These are phyloP conservation scores for Cyrtorhinus lividipennis DNA, from an alignment of 1,140 invertebrate species.

Conservation along the genomic window DNA sequence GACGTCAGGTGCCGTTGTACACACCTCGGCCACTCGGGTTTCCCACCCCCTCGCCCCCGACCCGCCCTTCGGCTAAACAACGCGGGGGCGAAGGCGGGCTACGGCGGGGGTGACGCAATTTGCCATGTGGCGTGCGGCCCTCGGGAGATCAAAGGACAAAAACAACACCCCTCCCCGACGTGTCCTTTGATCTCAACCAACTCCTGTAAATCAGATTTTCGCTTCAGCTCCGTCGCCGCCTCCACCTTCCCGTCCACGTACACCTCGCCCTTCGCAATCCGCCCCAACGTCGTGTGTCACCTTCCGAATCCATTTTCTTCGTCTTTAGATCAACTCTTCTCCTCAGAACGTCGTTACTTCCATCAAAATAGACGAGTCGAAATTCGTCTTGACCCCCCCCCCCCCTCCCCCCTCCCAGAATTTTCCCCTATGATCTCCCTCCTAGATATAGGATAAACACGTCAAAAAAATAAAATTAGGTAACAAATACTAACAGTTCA, in stretches of 20 bases:
- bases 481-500: too few relatives aligned
- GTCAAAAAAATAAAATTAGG: too few relatives aligned
- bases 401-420: too few relatives aligned
- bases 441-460: too few relatives aligned
- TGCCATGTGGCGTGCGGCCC: slow-evolving; percentile 14
- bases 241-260: neutral
- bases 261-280: neutral
- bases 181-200: slow-evolving; percentile 14
- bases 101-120: slow-evolving; percentile 22
- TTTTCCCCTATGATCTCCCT: too few relatives aligned
- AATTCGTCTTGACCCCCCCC: too few relatives aligned
- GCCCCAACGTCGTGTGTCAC: too few relatives aligned
- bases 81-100: neutral
- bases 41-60: neutral
- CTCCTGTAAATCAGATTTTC: slow-evolving; percentile 23
- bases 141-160: slow-evolving; percentile 22
- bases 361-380: too few relatives aligned
- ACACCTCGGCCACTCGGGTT: neutral
- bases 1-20: neutral
- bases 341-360: too few relatives aligned
- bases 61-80: neutral
- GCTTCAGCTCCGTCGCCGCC: slow-evolving; percentile 15
- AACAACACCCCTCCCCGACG: slow-evolving; percentile 15
- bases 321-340: neutral
- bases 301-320: neutral